These are phyloP conservation scores for Prionailurus bengalensis DNA, from an alignment of 2,113 vertebrate species.

Conservation along the genomic window DNA sequence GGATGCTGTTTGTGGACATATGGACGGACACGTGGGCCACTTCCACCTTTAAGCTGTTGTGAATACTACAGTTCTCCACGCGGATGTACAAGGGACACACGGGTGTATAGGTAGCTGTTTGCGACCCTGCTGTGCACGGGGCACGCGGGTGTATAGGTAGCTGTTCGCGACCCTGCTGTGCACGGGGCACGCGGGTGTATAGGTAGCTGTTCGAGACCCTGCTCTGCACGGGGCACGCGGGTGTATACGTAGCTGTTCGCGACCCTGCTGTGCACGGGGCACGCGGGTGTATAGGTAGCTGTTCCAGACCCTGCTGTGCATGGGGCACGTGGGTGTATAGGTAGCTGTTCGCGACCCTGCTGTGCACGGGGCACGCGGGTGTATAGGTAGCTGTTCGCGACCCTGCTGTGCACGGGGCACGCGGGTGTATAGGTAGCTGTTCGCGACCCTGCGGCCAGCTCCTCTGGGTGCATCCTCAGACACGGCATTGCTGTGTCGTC, in stretches of 20 bases:
- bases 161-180: rapidly evolving
- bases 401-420: no score
- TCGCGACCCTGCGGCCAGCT: rapidly evolving
- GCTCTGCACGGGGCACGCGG: rapidly evolving
- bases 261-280: no score
- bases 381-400: rapidly evolving
- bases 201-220: no score
- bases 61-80: no score
- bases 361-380: no score
- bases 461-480: rapidly evolving
- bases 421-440: rapidly evolving
- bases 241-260: rapidly evolving
- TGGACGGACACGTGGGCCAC: rapidly evolving
- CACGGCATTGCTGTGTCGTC: rapidly evolving
- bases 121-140: no score
- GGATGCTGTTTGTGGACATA: rapidly evolving
- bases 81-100: no score
- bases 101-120: rapidly evolving
- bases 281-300: no score
- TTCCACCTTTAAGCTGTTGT: rapidly evolving
- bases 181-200: no score
- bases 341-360: rapidly evolving
- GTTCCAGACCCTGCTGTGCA: no score
- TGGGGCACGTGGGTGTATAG: no score
- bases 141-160: no score